phyloP scores from a whole-genome alignment of 2,888 invertebrate genomes.

The Zygothrica quintamaculata region DNA sequence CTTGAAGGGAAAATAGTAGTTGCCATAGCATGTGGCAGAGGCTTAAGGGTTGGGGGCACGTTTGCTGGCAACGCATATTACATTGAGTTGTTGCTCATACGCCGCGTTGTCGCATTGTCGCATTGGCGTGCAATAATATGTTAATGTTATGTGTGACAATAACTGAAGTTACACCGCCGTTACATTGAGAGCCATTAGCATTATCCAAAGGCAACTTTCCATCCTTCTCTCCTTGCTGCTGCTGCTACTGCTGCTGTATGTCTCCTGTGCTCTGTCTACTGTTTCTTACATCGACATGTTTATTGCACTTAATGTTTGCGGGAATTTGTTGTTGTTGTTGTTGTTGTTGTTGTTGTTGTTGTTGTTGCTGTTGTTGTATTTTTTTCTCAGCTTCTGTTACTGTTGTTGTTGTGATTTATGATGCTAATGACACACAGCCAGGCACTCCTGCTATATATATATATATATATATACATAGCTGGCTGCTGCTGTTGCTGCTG shows the following conservation, averaged over 20 bases:
- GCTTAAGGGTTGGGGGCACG: too few relatives aligned
- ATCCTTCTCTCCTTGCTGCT: too few relatives aligned
- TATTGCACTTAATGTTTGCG: conserved; percentile 80
- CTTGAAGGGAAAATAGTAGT: background rate
- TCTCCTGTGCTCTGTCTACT: conserved; percentile 9
- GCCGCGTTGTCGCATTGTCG: conserved; percentile 31
- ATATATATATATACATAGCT: too few relatives aligned
- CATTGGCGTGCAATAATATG: conserved; percentile 81
- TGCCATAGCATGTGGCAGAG: too few relatives aligned
- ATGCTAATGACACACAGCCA: conserved; percentile 81
- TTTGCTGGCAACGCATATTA: conserved; percentile 27
- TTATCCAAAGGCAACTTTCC: conserved; percentile 48
- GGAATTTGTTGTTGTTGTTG: conserved; percentile 48
- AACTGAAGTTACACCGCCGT: conserved; percentile 51
- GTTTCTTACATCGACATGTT: conserved; percentile 68
- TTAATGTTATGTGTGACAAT: conserved; percentile 82
- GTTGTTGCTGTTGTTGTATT: conserved; percentile 80
- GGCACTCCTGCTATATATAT: too few relatives aligned
- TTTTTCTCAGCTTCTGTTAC: conserved; percentile 23
- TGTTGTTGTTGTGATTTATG: conserved; percentile 81
- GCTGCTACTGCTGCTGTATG: too few relatives aligned
- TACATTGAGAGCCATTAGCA: conserved; percentile 70
- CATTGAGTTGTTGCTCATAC: conserved; percentile 43
- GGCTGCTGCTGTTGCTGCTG: conserved; percentile 22
- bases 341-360: conserved; percentile 74